Percentiles rank a stretch among this genome's conserved stretches.
phyloP scores from a whole-genome alignment of 2,113 vertebrate genomes.

The Callospermophilus lateralis region DNA sequence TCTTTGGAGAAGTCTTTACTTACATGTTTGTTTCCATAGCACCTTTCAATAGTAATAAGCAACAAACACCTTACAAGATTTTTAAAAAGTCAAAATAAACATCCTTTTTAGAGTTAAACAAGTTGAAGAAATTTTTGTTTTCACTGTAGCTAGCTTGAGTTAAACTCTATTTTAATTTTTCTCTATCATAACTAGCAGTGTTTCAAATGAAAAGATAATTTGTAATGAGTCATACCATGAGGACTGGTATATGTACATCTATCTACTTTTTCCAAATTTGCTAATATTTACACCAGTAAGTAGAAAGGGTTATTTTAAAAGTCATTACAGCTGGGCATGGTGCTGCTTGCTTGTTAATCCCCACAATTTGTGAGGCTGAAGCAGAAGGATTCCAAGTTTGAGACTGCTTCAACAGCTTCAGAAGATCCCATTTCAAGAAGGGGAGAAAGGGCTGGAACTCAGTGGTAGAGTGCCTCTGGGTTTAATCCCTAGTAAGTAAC shows the following conservation, averaged over 20 bases:
- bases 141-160: background rate
- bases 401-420: background rate
- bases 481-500: background rate
- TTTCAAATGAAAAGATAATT: conserved; percentile 24
- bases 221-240: background rate
- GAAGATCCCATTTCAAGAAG: too few species aligned
- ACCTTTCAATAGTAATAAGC: conserved; percentile 56
- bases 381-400: background rate
- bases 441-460: too few species aligned
- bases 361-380: background rate
- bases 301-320: background rate
- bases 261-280: conserved; percentile 15
- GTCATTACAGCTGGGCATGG: background rate
- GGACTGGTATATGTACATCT: background rate
- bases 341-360: too few species aligned
- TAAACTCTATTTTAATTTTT: conserved; percentile 53
- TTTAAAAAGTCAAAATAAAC: conserved; percentile 41
- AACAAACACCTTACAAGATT: conserved; percentile 2
- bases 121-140: conserved; percentile 50
- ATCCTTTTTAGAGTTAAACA: conserved; percentile 34
- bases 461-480: background rate
- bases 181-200: background rate
- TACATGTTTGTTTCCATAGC: conserved; percentile 38
- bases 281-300: background rate
- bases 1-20: conserved; percentile 56